Base-by-base conservation (phyloP, 1,140 invertebrate genomes). In the Drosophila saltans region DNA sequence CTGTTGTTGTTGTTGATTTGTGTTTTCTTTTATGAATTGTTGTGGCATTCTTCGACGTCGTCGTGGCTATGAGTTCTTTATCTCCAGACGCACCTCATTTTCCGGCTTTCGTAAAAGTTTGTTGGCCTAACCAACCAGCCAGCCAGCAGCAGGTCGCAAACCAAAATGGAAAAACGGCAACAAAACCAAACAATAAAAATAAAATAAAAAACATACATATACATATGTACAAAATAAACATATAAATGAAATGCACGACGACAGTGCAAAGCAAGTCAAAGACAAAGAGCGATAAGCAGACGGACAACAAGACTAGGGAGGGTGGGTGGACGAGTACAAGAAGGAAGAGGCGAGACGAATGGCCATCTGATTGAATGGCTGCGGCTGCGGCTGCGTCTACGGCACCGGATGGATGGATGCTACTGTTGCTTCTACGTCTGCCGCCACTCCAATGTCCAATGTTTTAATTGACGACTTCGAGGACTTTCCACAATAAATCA, bases 11-110 rank as follows among this genome's bases (percentile, higher is more conserved):
- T 72, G n/a, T 16, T 30, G 10, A 36, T 59, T 62, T 65, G 69
- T 41, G 58, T 30, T 55, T 59, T 60, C 63, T 55, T 86, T 86
- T 88, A 80, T 88, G 83, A 82, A 88, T 86, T 86, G 83, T 86
- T 86, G 83, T 80, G 78, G 81, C 82, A 85, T 85, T 85, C 81
- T 81, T 81, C 36, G 70, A 64, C 62, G 69, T 79, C 68, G 66
- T 69, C 66, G 77, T 78, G 75, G 65, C 80, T 36, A 5, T 7
- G 73, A 66, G 57, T 69, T 80, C 77, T 77, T 85, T 80, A 85
- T 85, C 81, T 81, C 56, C 74, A 63, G 75, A 86, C 80, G 84
- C 83, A 88, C 84, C 83, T 88, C 80, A 80, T 83, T 88, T 88
- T 88, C 84, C 83, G 84, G 83, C 84, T 80, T 79, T 77, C 70